Evolutionary conservation across 2,888 invertebrate species (phyloP).

Genomic region (Parthenolecanium corni): DNA sequence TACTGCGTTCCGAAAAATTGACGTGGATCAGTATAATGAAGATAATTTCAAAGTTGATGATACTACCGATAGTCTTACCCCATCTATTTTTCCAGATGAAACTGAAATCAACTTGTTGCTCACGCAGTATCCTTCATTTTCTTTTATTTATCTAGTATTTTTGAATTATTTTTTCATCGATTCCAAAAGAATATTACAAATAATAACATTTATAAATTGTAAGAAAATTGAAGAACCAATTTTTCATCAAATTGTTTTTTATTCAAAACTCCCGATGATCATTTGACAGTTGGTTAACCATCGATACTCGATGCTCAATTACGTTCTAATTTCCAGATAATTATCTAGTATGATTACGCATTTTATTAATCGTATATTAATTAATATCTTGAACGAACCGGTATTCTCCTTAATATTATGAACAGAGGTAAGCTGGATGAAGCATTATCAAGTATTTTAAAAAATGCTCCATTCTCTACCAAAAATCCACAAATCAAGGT

Average conservation of each 20-base stretch:
- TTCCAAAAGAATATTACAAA: no score
- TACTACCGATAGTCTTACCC: slow-evolving; percentile 46
- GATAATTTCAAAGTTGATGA: slow-evolving; percentile 91
- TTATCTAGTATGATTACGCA: no score
- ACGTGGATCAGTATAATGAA: slow-evolving; percentile 93
- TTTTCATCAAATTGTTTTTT: no score
- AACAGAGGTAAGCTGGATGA: slow-evolving; percentile 63
- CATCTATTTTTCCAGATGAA: slow-evolving; percentile 74
- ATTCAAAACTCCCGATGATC: no score
- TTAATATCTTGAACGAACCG: background rate
- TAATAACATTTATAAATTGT: no score
- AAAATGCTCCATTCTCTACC: slow-evolving; percentile 79
- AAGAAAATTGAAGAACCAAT: no score
- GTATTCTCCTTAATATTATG: slow-evolving; percentile 31
- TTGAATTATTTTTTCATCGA: no score
- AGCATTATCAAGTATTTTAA: slow-evolving; percentile 71
- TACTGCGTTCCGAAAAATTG: slow-evolving; percentile 88
- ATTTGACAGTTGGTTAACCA: no score
- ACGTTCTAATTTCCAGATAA: no score
- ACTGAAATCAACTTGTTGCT: slow-evolving; percentile 66
- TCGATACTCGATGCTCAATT: no score
- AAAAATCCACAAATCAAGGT: slow-evolving; percentile 80
- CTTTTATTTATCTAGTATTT: slow-evolving; percentile 34
- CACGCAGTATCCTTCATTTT: slow-evolving; percentile 69
- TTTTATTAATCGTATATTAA: no score